A percentile compares a stretch with the other conserved stretches of the same genome.
Evolutionary conservation across 2,888 invertebrate species (phyloP).

Genomic region (Apamea monoglypha): DNA sequence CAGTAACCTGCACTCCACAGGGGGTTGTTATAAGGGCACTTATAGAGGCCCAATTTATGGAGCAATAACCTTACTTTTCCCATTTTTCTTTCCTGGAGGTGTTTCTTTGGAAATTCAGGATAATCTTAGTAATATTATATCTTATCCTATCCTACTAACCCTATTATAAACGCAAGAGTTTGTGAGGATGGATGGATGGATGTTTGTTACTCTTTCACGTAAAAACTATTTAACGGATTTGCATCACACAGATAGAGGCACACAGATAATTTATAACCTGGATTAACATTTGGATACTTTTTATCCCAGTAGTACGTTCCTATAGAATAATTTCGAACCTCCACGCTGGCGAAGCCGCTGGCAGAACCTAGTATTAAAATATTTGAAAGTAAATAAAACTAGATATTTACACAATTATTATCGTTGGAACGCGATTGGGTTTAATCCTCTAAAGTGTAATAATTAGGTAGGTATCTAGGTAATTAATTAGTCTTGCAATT

Average conservation of each 20-base stretch:
- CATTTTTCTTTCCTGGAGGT: background rate
- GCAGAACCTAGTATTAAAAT: background rate
- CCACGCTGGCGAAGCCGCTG: too few relatives aligned
- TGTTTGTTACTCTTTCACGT: too few relatives aligned
- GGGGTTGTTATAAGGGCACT: background rate
- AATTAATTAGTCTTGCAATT: slow-evolving; percentile 26
- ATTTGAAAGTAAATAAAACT: background rate
- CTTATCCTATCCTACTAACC: too few relatives aligned
- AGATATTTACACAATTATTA: background rate
- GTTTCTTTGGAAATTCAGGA: background rate
- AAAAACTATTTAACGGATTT: too few relatives aligned
- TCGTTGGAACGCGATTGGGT: background rate
- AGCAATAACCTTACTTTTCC: slow-evolving; percentile 2
- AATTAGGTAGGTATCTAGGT: background rate
- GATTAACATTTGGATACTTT: too few relatives aligned
- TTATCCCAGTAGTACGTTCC: too few relatives aligned
- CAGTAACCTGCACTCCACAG: slow-evolving; percentile 19
- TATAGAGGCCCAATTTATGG: background rate
- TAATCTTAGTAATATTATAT: background rate
- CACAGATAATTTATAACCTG: too few relatives aligned
- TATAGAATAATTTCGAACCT: too few relatives aligned
- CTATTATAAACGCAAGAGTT: too few relatives aligned
- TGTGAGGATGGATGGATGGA: too few relatives aligned
- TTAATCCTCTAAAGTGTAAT: background rate
- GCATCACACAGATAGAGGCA: too few relatives aligned